Conservation (phyloP, 2,797 vertebrate genomes). For the Hydrocynus forskahlii region DNA sequence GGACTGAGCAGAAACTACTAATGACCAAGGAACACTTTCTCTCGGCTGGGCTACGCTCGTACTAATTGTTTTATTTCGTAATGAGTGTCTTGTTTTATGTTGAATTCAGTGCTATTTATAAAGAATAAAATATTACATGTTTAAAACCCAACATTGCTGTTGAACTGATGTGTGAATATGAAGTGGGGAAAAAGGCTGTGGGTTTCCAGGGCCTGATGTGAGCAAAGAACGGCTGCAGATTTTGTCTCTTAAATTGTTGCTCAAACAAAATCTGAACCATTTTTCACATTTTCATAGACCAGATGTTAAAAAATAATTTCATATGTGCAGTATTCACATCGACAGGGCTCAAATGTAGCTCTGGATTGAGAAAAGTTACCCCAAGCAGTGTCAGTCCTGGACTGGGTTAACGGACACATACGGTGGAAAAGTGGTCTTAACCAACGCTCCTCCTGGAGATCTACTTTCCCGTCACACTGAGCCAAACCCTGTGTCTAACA, state of each 20-base stretch:
- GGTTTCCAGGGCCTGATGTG: slow-evolving; percentile 51
- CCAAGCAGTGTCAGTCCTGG: background rate
- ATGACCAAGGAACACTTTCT: slow-evolving; percentile 35
- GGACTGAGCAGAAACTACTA: slow-evolving; percentile 3
- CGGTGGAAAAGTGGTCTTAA: too few species aligned
- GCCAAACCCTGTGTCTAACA: too few species aligned
- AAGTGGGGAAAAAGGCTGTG: slow-evolving; percentile 37
- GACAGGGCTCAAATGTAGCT: background rate
- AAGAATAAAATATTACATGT: slow-evolving; percentile 72
- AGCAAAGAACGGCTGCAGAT: slow-evolving; percentile 11
- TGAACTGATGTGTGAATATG: background rate
- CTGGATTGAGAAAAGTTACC: background rate
- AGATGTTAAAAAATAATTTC: background rate
- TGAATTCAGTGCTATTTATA: slow-evolving; percentile 72
- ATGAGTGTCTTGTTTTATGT: slow-evolving; percentile 67
- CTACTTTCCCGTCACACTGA: too few species aligned
- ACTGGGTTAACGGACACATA: background rate
- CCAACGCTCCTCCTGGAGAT: too few species aligned
- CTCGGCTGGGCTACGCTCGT: slow-evolving; percentile 42
- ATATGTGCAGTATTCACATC: background rate
- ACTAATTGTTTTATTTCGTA: slow-evolving; percentile 63
- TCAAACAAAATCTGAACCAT: too few species aligned
- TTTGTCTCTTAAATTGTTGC: background rate
- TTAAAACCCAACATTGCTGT: slow-evolving; percentile 61
- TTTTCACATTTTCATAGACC: background rate